A percentile compares a stretch with the other conserved stretches of the same genome.
Evolutionary conservation across 30 jellyfish, hydroid and myxozoan genomes (phyloP).

Genomic region (Chrysaora quinquecirrha): DNA sequence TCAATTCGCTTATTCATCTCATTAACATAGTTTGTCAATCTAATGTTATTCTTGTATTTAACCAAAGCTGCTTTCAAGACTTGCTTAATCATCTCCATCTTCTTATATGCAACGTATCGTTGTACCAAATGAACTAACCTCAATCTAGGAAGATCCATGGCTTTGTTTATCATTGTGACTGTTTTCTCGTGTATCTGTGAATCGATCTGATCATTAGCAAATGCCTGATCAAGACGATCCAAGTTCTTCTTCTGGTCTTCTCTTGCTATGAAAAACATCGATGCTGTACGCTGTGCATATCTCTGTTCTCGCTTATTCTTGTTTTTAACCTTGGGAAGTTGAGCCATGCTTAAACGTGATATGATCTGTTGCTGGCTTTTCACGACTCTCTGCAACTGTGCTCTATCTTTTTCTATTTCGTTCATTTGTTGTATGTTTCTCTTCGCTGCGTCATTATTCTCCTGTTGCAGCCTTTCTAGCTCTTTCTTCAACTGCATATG

Average conservation of each 20-base stretch:
- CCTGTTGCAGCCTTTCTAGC: conserved; percentile 30
- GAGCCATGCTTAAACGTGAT: not conserved
- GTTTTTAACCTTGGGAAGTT: not conserved
- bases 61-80: conserved; percentile 46
- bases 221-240: conserved; percentile 58
- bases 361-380: conserved; percentile 30
- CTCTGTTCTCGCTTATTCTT: conserved; percentile 24
- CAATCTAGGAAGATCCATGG: conserved; percentile 73
- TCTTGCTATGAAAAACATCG: conserved; percentile 42
- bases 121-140: conserved; percentile 74
- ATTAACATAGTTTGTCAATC: conserved; percentile 35
- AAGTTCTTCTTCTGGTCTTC: conserved; percentile 50
- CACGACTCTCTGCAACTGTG: conserved; percentile 43
- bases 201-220: conserved; percentile 39
- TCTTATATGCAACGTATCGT: conserved; percentile 66
- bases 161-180: conserved; percentile 32
- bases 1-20: conserved; percentile 58
- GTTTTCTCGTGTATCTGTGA: conserved; percentile 62
- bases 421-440: not conserved
- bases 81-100: conserved; percentile 34
- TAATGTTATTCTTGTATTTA: conserved; percentile 61
- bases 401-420: conserved; percentile 42
- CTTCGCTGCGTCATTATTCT: conserved; percentile 7
- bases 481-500: conserved; percentile 59
- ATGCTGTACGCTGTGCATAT: conserved; percentile 15